Percentiles rank a stretch among this genome's conserved stretches.
phyloP scores from a whole-genome alignment of 2,113 vertebrate genomes.

The Meleagris gallopavo region DNA sequence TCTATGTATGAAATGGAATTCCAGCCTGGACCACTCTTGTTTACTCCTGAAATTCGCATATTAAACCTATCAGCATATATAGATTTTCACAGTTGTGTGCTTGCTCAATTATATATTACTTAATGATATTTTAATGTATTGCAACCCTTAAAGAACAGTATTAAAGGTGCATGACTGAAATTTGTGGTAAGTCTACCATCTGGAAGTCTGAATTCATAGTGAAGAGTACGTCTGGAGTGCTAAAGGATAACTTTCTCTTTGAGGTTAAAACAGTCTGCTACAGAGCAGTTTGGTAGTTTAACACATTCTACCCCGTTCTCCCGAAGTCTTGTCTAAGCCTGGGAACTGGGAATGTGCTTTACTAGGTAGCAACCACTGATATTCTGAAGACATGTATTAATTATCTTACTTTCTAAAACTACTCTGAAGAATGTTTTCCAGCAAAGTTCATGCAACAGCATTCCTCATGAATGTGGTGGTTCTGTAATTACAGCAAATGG shows the following conservation, averaged over 20 bases:
- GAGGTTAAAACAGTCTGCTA: constrained; percentile 13
- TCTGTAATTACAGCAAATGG: neutral
- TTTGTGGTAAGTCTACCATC: neutral
- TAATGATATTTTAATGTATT: neutral
- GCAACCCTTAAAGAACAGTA: neutral
- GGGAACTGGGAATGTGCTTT: neutral
- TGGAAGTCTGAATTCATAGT: neutral
- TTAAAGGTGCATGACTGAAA: neutral
- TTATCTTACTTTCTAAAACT: neutral
- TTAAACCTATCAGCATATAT: neutral
- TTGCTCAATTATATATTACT: neutral
- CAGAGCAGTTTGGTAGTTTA: neutral
- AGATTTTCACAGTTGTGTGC: neutral
- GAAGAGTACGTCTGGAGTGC: neutral
- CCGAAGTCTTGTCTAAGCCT: neutral
- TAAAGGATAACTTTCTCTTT: neutral
- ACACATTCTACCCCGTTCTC: neutral
- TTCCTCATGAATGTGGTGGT: neutral
- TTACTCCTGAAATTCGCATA: neutral
- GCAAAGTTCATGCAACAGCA: neutral
- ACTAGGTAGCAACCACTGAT: neutral
- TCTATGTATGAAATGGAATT: neutral
- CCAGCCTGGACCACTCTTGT: neutral
- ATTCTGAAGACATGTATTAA: neutral
- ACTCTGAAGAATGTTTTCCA: neutral